Evolutionary conservation across 2,888 invertebrate genomes (phyloP), one percentile per base, ranked within the genome.

Genomic region (Lapara coniferarum): DNA sequence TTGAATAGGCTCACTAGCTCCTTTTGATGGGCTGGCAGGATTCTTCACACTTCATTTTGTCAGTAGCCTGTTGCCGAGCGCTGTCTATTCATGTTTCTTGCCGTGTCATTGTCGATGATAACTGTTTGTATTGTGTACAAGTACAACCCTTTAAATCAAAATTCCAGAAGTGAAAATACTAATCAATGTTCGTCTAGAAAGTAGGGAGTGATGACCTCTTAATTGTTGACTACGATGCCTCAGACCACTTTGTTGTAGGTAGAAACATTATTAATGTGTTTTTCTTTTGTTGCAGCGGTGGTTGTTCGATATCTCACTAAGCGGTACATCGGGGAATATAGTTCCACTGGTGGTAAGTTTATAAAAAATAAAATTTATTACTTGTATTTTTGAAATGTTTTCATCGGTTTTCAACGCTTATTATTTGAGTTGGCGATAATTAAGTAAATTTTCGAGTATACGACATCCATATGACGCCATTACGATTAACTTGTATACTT

Each of bases 271-370:
- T 80, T 72, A 67, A 74, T 59, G 70, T 73, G 68, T 72, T 81
- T 85, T 85, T 80, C 82, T 87, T 88, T 90, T 94, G 90, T 96
- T 96, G 78, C 95, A 97, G 96, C 96, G 84, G 96, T 97, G 82
- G 96, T 96, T 76, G 96, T 97, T 84, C 95, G 97, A 83, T 97
- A 97, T 91, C 93, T 97, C 81, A 97, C 97, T 74, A 96, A 96
- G 90, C 94, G 97, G 81, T 97, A 96, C 88, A 97, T 97, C 83
- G 96, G 96, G 77, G 97, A 97, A 94, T 97, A 97, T 93, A 96
- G 96, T 91, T 97, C 96, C 73, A 96, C 96, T 78, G 96, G 96
- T 89, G 96, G 96, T 96, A 87, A 95, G 96, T 95, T 74, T 46
- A 71, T 71, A 19, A 63, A 63, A 19, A 19, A 19, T 63, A 49